Base-by-base conservation (phyloP, 2,888 invertebrate species). In the Melinaea marsaeus region DNA sequence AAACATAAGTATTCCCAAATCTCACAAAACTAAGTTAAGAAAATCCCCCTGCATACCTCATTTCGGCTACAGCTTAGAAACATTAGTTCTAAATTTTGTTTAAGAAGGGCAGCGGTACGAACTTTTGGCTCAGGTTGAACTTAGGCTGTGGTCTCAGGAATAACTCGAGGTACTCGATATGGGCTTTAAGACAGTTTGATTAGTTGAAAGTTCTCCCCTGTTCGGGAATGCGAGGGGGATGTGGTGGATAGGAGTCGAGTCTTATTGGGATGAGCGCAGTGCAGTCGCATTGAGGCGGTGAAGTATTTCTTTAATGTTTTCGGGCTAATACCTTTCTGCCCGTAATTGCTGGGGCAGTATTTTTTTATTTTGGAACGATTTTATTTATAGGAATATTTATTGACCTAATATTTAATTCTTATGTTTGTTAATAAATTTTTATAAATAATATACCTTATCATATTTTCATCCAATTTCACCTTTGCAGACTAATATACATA, bases 151-250 rank as follows among this genome's bases (percentile, higher is more conserved):
- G 37, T 48, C 46, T 51, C 74, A 72, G 71, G 72, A 78, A 79
- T 78, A 78, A 81, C 71, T 84, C 83, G 76, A 77, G 77, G 57
- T 77, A 82, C 81, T 81, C 81, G 81, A 84, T 84, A 80, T 78
- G 80, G 81, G 76, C 81, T 79, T 80, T 81, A 83, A 86, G 85
- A 82, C 83, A 83, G 78, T 86, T 87, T 85, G 86, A 86, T 86
- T 84, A 85, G 82, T 86, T 85, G 76, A 75, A 74, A 83, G 74
- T 84, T 80, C 51, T 51, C 55, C 65, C 60, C 60, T 65, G 58
- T 59, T 55, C 33, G 56, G 64, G 69, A 69, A 69, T 69, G 66
- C 54, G 57, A 35, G 61, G 57, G 55, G 57, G 56, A 46, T 56
- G 13, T 55, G 64, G 13, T 55, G 64, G 55, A 34, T 42, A 56